Evolutionary conservation across 2,797 vertebrate species (phyloP), one percentile per base, ranked within the genome.

Genomic region (Sciurus vulgaris): DNA sequence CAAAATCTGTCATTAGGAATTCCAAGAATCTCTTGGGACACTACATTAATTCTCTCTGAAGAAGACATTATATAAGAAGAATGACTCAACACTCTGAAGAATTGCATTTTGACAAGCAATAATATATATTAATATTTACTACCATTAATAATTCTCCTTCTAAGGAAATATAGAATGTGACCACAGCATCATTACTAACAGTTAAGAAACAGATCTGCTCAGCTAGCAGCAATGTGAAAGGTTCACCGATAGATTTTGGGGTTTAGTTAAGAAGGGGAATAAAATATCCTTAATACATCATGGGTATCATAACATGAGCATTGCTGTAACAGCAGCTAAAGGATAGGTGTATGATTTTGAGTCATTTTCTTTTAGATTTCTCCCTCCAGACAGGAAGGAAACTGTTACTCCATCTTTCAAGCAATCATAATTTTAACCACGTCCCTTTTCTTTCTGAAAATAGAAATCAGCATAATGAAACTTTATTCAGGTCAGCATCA

Each of bases 11-110:
- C 65, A 77, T 73, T 20, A 61, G 49, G 44, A 86, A 12, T 83
- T 86, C 93, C 30, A 89, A 83, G 41, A 83, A 72, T 61, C n/a
- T 22, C 10, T 87, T 85, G 72, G 61, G 44, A 38, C 38, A 44
- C 74, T 92, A 86, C 11, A 70, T 63, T 83, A 89, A 94, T 85
- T 76, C 3, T 72, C 51, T 92, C 44, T 63, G 33, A 88, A 91
- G 33, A 3, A 49, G 63, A 61, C 10, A 87, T 6, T 7, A 33
- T 33, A 81, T 79, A 93, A 70, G 70, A 93, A 41, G 33, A 88
- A 47, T 30, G 47, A 91, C 67, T 73, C 22, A 70, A 51, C 59
- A 83, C 35, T 86, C 47, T 96, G 70, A 83, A 91, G 33, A 94
- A 95, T 78, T 89, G 47, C 12, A 28, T 82, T 54, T 74, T 82